A percentile compares a stretch with the other conserved stretches of the same genome.
phyloP scores from a whole-genome alignment of 1,140 invertebrate species.

The Dryas iulia region DNA sequence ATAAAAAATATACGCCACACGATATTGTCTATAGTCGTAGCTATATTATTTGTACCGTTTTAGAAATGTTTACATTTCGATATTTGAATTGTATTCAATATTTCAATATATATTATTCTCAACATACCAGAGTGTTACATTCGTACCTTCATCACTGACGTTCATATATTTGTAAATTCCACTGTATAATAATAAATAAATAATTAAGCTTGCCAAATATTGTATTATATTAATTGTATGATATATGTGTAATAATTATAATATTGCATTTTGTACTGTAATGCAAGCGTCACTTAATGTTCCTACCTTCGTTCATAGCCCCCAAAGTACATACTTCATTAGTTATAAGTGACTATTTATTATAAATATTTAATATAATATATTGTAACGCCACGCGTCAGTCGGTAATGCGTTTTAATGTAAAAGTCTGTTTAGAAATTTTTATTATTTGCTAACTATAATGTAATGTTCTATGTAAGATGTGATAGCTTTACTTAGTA shows the following conservation, averaged over 20 bases:
- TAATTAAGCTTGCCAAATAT: constrained; percentile 59
- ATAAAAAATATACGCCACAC: background rate
- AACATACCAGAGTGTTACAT: constrained; percentile 39
- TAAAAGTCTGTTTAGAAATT: constrained; percentile 66
- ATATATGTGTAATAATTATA: constrained; percentile 28
- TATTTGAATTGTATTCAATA: constrained; percentile 24
- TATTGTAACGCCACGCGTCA: constrained; percentile 13
- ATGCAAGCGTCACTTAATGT: constrained; percentile 59
- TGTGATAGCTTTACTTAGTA: constrained; percentile 78
- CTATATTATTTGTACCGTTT: background rate
- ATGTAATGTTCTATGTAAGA: constrained; percentile 65
- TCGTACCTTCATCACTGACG: constrained; percentile 38
- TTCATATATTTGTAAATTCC: constrained; percentile 36
- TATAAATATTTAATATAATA: constrained; percentile 47
- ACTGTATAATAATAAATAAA: constrained; percentile 18
- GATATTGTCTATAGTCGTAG: background rate
- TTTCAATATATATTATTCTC: constrained; percentile 14
- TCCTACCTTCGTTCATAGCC: constrained; percentile 61
- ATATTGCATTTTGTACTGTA: constrained; percentile 48
- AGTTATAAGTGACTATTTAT: constrained; percentile 64
- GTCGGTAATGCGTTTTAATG: constrained; percentile 49
- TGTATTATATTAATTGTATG: constrained; percentile 49
- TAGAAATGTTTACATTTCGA: constrained; percentile 17
- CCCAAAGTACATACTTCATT: constrained; percentile 46
- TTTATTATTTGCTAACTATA: constrained; percentile 69